These are phyloP conservation scores for Pangasius larnaudii DNA, from an alignment of 2,797 vertebrate species.

Conservation along the genomic window DNA sequence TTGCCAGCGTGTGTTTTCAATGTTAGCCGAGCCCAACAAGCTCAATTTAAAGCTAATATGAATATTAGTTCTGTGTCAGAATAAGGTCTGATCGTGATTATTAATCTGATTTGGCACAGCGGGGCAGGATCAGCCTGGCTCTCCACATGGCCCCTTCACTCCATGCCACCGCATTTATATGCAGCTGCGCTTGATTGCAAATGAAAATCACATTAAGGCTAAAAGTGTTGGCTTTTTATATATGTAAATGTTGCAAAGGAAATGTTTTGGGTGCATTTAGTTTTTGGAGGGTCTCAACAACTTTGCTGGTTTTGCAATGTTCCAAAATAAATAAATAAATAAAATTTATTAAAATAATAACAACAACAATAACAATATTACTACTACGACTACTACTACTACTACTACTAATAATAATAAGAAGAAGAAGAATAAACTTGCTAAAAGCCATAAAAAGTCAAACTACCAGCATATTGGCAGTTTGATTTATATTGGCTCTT, in stretches of 20 bases:
- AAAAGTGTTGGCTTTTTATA: slow-evolving; percentile 15
- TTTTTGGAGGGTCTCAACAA: not conserved
- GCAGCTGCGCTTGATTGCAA: slow-evolving; percentile 53
- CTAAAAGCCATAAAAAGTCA: not conserved
- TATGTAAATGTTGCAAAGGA: slow-evolving; percentile 21
- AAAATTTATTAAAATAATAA: not conserved
- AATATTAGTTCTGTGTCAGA: slow-evolving; percentile 55
- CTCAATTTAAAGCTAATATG: slow-evolving; percentile 60
- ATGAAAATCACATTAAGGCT: slow-evolving; percentile 50
- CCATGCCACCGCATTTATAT: slow-evolving; percentile 37
- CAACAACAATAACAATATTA: not conserved
- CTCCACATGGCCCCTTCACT: slow-evolving; percentile 47
- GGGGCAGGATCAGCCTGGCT: slow-evolving; percentile 52
- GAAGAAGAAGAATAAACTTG: not conserved
- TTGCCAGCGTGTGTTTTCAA: slow-evolving; percentile 59
- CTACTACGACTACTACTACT: too few species aligned
- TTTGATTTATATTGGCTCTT: not conserved
- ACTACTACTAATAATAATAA: not conserved
- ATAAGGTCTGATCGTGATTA: slow-evolving; percentile 61
- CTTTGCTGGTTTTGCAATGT: not conserved
- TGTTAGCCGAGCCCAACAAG: slow-evolving; percentile 55
- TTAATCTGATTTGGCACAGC: slow-evolving; percentile 66
- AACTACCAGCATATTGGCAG: not conserved
- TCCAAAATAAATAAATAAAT: slow-evolving; percentile 30
- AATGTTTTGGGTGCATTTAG: not conserved